Base-by-base conservation (phyloP, 1,140 invertebrate genomes). In the Dreissena polymorpha region DNA sequence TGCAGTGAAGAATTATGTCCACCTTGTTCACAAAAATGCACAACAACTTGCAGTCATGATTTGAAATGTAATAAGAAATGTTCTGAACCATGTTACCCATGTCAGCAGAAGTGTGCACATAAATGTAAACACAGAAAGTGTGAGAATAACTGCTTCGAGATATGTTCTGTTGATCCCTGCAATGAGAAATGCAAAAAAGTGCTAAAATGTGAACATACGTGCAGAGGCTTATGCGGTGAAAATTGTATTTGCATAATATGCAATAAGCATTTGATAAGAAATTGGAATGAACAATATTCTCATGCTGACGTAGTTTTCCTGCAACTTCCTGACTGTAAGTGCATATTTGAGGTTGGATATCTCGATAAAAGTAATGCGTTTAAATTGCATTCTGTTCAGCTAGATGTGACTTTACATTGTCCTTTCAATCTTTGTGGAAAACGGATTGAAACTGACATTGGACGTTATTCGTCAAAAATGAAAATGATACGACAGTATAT, bases 211-310 rank as follows among this genome's bases (percentile, higher is more conserved):
- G 94, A 94, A 63, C 95, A 96, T 89, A 88, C 16, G 39, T 96
- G 96, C 89, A 89, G 92, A 49, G 93, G 74, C 13, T 16, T 89
- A 18, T 96, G 95, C 91, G 91, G 93, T 57, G 95, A 96, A 94
- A 89, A 94, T 93, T 89, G 93, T 39, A 29, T 86, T n/a, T 86
- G 85, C 50, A 57, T 64, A n/a, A 63, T 80, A 14, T 86, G 85
- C 49, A 51, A 76, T 76, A 25, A 16, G 27, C 92, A 94, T 57
- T 93, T 83, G 94, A 77, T 95, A 0, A 90, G 90, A 39, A 93
- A 90, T 14, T 93, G 95, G 76, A 92, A 95, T 78, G 91, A 89
- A 8, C 78, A 50, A 16, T 90, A 91, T 80, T 89, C 92, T 74
- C 90, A 91, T 50, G 53, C 64, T 39, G 50, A 27, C 27, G 60